Conservation (phyloP, 1,140 invertebrate species). For the Eufriesea mexicana region DNA sequence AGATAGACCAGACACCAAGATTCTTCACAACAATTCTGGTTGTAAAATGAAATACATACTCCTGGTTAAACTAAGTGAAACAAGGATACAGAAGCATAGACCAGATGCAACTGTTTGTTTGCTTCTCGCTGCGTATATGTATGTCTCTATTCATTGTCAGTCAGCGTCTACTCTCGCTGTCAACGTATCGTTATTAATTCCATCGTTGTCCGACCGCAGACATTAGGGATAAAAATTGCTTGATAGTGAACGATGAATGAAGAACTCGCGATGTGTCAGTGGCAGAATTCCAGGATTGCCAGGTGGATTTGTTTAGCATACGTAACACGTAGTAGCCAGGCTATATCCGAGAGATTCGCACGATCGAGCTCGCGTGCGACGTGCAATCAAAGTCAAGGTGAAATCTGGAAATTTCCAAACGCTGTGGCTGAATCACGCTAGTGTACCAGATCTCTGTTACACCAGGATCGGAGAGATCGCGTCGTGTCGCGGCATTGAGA, state of each 20-base stretch:
- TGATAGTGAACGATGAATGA: slow-evolving; percentile 38
- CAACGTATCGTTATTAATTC: neutral
- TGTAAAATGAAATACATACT: too few relatives aligned
- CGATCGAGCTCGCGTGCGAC: slow-evolving; percentile 53
- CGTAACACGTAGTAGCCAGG: slow-evolving; percentile 27
- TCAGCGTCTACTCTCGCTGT: neutral
- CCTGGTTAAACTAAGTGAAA: too few relatives aligned
- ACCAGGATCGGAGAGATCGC: slow-evolving; percentile 13
- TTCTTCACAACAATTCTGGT: too few relatives aligned
- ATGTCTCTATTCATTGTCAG: neutral
- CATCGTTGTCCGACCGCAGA: neutral
- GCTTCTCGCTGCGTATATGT: neutral
- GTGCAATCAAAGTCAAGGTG: slow-evolving; percentile 67
- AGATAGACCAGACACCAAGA: too few relatives aligned
- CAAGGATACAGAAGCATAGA: too few relatives aligned
- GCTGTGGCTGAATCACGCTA: slow-evolving; percentile 33
- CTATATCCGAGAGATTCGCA: slow-evolving; percentile 40
- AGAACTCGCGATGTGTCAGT: slow-evolving; percentile 17
- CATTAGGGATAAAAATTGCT: neutral
- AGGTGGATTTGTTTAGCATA: slow-evolving; percentile 13
- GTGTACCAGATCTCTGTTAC: slow-evolving; percentile 46
- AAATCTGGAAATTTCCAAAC: slow-evolving; percentile 60
- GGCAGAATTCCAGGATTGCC: slow-evolving; percentile 36
- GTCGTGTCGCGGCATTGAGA: neutral
- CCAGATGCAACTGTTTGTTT: neutral